Conservation (phyloP, 2,888 invertebrate genomes). For the Drosophila meridionalis region DNA sequence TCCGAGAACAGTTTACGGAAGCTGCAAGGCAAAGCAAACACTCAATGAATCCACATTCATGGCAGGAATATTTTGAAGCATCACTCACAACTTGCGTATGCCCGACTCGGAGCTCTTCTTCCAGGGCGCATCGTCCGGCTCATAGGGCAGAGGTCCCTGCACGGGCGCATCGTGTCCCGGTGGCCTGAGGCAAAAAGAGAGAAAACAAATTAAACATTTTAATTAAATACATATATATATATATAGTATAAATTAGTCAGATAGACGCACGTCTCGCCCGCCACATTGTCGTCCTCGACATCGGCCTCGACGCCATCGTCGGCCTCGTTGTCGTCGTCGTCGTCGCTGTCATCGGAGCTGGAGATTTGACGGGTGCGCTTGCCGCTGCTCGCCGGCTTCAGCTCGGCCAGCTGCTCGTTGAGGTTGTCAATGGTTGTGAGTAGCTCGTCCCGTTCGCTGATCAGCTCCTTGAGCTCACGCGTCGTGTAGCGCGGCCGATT, state of each 20-base stretch:
- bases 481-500: constrained; percentile 92
- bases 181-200: constrained; percentile 79
- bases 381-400: constrained; percentile 84
- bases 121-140: constrained; percentile 99
- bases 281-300: constrained; percentile 44
- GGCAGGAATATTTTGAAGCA: constrained; percentile 58
- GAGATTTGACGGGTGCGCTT: constrained; percentile 65
- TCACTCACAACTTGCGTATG: constrained; percentile 95
- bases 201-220: background rate
- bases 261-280: constrained; percentile 73
- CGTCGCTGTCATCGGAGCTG: constrained; percentile 77
- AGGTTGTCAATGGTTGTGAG: constrained; percentile 96
- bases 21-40: constrained; percentile 86
- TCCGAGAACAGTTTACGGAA: constrained; percentile 96
- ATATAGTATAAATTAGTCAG: background rate
- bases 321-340: constrained; percentile 67
- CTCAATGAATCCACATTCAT: background rate
- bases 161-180: constrained; percentile 94
- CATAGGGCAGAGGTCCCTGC: constrained; percentile 97
- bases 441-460: constrained; percentile 95
- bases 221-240: background rate
- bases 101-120: constrained; percentile 92
- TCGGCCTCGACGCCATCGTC: constrained; percentile 67
- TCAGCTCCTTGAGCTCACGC: constrained; percentile 84
- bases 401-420: constrained; percentile 95